These are phyloP conservation scores for Andrena flavipes DNA, from an alignment of 2,888 invertebrate species.

Conservation along the genomic window DNA sequence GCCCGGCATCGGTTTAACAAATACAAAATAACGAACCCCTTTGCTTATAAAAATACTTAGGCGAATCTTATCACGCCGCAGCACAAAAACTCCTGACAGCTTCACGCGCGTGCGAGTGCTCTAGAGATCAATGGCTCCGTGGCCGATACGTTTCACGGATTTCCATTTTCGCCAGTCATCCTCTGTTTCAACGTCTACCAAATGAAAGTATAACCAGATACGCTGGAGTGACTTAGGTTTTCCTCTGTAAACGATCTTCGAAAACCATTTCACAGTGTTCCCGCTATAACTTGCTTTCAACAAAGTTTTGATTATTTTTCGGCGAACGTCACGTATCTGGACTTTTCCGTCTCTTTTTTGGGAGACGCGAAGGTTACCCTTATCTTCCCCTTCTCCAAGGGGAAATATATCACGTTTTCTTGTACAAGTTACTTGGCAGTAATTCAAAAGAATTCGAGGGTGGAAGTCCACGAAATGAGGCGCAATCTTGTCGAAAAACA, in stretches of 20 bases:
- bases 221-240: background rate
- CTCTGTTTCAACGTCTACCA: background rate
- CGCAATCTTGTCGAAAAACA: background rate
- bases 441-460: background rate
- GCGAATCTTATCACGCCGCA: background rate
- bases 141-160: background rate
- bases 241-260: background rate
- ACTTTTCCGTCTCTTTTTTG: background rate
- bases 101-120: background rate
- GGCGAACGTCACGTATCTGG: background rate
- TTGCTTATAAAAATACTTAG: background rate
- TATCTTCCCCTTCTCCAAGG: background rate
- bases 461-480: background rate
- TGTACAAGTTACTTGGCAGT: background rate
- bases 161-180: background rate
- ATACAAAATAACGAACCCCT: background rate
- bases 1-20: constrained; percentile 25
- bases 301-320: background rate
- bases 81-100: background rate
- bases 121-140: constrained; percentile 1
- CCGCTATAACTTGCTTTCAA: background rate
- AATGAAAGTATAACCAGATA: background rate
- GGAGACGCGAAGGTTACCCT: background rate
- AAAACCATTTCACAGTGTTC: background rate
- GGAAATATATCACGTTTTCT: background rate